Percentiles rank a stretch among this genome's conserved stretches.
Conservation (phyloP, 2,113 vertebrate species). For the Scomber japonicus region DNA sequence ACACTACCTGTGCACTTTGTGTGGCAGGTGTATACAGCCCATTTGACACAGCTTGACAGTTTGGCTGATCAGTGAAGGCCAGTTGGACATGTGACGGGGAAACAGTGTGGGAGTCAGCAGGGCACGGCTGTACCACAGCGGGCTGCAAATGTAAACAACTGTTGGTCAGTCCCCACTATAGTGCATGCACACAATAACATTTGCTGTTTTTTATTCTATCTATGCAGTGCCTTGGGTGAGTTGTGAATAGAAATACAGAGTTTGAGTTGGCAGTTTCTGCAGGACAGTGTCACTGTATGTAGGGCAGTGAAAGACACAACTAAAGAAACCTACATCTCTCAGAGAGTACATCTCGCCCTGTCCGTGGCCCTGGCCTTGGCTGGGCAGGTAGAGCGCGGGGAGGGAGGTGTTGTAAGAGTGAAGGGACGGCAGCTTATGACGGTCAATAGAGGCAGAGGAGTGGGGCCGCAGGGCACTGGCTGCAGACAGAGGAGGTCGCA, state of each 20-base stretch:
- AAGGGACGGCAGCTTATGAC: constrained; percentile 85
- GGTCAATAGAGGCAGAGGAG: constrained; percentile 90
- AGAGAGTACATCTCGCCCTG: constrained; percentile 62
- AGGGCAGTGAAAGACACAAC: not conserved
- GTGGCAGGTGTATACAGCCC: constrained; percentile 75
- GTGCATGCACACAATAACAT: constrained; percentile 22
- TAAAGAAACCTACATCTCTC: constrained; percentile 72
- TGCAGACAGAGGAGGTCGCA: constrained; percentile 81
- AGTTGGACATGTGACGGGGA: constrained; percentile 84
- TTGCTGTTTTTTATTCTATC: constrained; percentile 33
- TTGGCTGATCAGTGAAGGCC: constrained; percentile 80
- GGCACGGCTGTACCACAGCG: constrained; percentile 67
- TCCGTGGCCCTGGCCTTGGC: constrained; percentile 79
- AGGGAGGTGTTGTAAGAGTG: constrained; percentile 89
- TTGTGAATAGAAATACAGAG: constrained; percentile 29
- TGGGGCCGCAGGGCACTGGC: constrained; percentile 83
- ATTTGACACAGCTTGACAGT: constrained; percentile 82
- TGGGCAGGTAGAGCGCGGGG: constrained; percentile 88
- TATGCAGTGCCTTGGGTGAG: not conserved
- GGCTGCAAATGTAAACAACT: constrained; percentile 71
- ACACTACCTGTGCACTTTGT: constrained; percentile 80
- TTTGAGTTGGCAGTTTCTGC: constrained; percentile 17
- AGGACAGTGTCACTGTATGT: constrained; percentile 16
- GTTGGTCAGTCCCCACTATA: constrained; percentile 28
- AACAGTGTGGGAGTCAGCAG: constrained; percentile 75